These are phyloP conservation scores for Cosmorhoe ocellata DNA, from an alignment of 2,888 invertebrate genomes.

Conservation along the genomic window DNA sequence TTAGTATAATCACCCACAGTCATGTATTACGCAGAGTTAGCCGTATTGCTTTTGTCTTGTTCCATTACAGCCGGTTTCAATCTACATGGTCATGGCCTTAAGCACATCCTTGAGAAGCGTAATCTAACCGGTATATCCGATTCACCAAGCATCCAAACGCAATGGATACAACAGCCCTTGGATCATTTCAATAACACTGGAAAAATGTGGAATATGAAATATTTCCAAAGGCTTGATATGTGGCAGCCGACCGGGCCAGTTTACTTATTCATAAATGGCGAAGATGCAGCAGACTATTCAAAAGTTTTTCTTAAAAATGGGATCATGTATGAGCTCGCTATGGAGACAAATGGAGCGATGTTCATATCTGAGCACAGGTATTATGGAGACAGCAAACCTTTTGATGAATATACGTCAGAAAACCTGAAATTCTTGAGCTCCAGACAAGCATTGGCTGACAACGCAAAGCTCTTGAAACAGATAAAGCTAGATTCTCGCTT, in stretches of 20 bases:
- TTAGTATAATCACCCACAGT: too few relatives aligned
- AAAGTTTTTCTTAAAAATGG: constrained; percentile 55
- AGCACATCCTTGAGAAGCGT: too few relatives aligned
- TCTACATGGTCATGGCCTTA: too few relatives aligned
- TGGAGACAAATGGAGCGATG: constrained; percentile 69
- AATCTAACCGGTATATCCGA: too few relatives aligned
- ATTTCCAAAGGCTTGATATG: constrained; percentile 57
- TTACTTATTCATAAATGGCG: constrained; percentile 64
- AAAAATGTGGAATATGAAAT: constrained; percentile 64
- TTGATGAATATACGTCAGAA: constrained; percentile 47
- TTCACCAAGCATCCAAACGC: too few relatives aligned
- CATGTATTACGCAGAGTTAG: too few relatives aligned
- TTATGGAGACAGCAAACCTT: constrained; percentile 67
- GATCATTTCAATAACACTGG: constrained; percentile 62
- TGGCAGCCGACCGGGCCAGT: constrained; percentile 61
- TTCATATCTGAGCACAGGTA: constrained; percentile 67
- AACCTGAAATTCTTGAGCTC: constrained; percentile 62
- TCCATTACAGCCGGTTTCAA: too few relatives aligned
- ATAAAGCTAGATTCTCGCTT: constrained; percentile 50
- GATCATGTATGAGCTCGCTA: constrained; percentile 60
- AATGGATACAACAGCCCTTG: constrained; percentile 56
- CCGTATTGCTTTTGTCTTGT: too few relatives aligned
- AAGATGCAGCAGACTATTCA: constrained; percentile 45
- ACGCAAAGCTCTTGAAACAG: constrained; percentile 50
- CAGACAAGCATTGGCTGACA: constrained; percentile 66